Base-by-base conservation (phyloP, 1,140 invertebrate species). In the Caenorhabditis remanei region DNA sequence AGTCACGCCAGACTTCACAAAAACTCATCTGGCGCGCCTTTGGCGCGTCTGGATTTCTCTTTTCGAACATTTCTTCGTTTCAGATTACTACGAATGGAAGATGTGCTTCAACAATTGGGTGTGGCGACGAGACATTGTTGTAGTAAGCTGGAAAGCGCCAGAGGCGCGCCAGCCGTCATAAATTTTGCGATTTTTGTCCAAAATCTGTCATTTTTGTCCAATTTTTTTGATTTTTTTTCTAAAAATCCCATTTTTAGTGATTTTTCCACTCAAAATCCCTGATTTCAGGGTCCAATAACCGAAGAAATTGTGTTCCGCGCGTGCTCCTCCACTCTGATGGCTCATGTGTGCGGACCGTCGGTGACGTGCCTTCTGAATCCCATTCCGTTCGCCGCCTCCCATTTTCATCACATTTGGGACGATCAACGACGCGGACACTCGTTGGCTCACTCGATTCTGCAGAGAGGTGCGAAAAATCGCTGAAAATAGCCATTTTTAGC, bases 231-330 rank as follows among this genome's bases (percentile, higher is more conserved):
- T n/a, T n/a, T n/a, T n/a, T n/a, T n/a, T n/a, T n/a, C n/a, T n/a
- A n/a, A n/a, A n/a, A n/a, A n/a, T n/a, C n/a, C n/a, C n/a, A n/a
- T n/a, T n/a, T n/a, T n/a, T n/a, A n/a, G n/a, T n/a, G n/a, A n/a
- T n/a, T n/a, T n/a, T 86, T n/a, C 19, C 21, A 50, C 21, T 11
- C 6, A 63, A 32, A 32, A 32, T 63, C 65, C 2, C 11, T 19
- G n/a, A 41, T 71, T 56, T n/a, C 67, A 61, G 63, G 85, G 63
- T 58, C 85, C 85, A 53, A 79, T 85, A 32, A 85, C 85, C n/a
- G 85, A 85, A 24, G 85, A 85, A 41, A 53, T 85, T 50, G 85
- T 79, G 2, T 85, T 75, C 46, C 85, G 85, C 5, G 67, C 63
- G 4, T 85, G 85, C 50, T 61, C 85, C 2, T 48, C 67, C 0